Base-by-base conservation (phyloP, 2,888 invertebrate species). In the Tolmerus cingulatus region DNA sequence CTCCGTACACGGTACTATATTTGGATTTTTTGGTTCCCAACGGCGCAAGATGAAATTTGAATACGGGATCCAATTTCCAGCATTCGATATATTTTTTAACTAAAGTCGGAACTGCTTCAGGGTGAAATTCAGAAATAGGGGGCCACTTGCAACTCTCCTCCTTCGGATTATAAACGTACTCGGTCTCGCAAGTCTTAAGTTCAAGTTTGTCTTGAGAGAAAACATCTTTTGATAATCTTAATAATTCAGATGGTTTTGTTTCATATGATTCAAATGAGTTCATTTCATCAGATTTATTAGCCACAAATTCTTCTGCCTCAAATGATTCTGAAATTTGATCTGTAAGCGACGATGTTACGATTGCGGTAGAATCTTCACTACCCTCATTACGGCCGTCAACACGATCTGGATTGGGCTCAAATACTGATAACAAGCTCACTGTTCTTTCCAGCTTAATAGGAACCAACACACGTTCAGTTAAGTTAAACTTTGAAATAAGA, bases 1-100 rank as follows among this genome's bases (percentile, higher is more conserved):
- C 92, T 14, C 87, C 87, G 87, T 91, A 91, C 88, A 89, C 91
- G 86, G 90, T 90, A 79, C 90, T 90, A 86, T 90, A 90, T 74
- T 90, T 91, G 40, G 90, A 90, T 86, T 89, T 89, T 16, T 89
- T 88, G 27, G 89, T 86, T 9, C 89, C 77, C 55, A 90, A 89
- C 43, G 87, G 82, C 34, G 90, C 89, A 12, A 91, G 89, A 74
- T 89, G 89, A 88, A 90, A 90, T 37, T 90, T 84, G 91, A 90
- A 91, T 23, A 90, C 89, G 37, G 90, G 89, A n/a, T 88, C 43
- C 51, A 89, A 89, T 8, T 88, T 37, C 91, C 91, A 92, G 19
- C 88, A 89, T 7, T 76, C 30, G 1, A 91, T 87, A 86, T 90
- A 90, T 57, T 89, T 89, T 9, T 85, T 79, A 51, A 92, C 90